Evolutionary conservation across 2,888 invertebrate species (phyloP), one percentile per base, ranked within the genome.

Genomic region (Dichetophora obliterata): DNA sequence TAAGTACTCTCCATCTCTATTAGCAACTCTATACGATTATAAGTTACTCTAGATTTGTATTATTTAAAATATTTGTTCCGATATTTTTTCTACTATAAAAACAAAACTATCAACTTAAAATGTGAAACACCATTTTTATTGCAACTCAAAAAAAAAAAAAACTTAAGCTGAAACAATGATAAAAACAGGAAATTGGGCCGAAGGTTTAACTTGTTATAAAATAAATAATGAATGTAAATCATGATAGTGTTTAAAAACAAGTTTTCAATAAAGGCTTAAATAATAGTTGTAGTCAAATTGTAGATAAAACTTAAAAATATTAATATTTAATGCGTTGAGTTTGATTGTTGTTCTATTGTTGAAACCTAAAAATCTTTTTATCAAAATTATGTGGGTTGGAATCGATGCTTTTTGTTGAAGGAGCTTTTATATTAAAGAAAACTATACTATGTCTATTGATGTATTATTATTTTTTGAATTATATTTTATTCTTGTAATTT

Each of bases 131-230:
- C 61, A 24, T 61, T 73, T 48, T 19, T 14, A 73, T 61, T 11
- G 22, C 27, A n/a, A 37, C 19, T 43, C 43, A 68, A 78, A 65
- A 78, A 75, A 71, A 76, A 71, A 27, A 43, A 43, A 11, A 37
- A 37, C 37, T 4, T 1, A 72, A n/a, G 54, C 59, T 19, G 71
- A 68, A 75, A 81, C 76, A n/a, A 78, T 43, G 11, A 75, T 80
- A 79, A 84, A 83, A 84, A 85, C 87, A 86, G 86, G 86, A 87
- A 86, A 85, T 88, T n/a, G 86, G 88, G 87, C 88, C 88, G 85
- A 85, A 83, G 85, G 82, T 85, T 84, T 85, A 86, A 85, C 82
- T 84, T n/a, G n/a, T n/a, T 84, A 82, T 77, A 61, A 14, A 61
- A 5, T 16, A 11, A 63, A 4, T 22, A 3, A 9, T 22, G 22